Conservation (phyloP, 2,888 invertebrate genomes). For the Hemithea aestivaria region DNA sequence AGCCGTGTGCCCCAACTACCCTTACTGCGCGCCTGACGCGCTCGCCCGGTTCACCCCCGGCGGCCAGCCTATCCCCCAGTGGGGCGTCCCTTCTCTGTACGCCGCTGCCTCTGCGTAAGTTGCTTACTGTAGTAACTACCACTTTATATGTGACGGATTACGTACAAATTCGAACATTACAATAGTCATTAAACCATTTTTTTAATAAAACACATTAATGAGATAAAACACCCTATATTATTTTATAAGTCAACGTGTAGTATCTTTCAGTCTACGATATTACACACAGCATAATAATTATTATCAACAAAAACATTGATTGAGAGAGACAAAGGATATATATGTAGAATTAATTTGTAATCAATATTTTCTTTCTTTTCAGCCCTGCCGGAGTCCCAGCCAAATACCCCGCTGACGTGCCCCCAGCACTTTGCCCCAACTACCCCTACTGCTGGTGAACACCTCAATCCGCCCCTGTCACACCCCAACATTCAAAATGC, state of each 20-base stretch:
- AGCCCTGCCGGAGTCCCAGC: conserved; percentile 44
- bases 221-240: too few species aligned
- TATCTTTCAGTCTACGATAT: too few species aligned
- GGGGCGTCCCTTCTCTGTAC: conserved; percentile 52
- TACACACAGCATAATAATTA: too few species aligned
- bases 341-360: background rate
- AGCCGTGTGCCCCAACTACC: conserved; percentile 80
- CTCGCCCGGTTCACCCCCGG: conserved; percentile 66
- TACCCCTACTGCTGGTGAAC: conserved; percentile 76
- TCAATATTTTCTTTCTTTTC: conserved; percentile 21
- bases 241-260: too few species aligned
- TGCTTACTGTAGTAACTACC: too few species aligned
- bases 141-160: too few species aligned
- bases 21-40: conserved; percentile 67
- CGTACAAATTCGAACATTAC: too few species aligned
- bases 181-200: too few species aligned
- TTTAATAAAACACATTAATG: too few species aligned
- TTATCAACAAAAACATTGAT: too few species aligned
- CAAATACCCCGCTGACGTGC: conserved; percentile 74
- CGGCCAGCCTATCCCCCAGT: conserved; percentile 68
- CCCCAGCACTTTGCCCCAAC: conserved; percentile 78
- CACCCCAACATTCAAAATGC: conserved; percentile 14
- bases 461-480: conserved; percentile 7
- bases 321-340: too few species aligned
- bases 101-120: conserved; percentile 48